Conservation (phyloP, 1,140 invertebrate species). For the Nymphalis io region DNA sequence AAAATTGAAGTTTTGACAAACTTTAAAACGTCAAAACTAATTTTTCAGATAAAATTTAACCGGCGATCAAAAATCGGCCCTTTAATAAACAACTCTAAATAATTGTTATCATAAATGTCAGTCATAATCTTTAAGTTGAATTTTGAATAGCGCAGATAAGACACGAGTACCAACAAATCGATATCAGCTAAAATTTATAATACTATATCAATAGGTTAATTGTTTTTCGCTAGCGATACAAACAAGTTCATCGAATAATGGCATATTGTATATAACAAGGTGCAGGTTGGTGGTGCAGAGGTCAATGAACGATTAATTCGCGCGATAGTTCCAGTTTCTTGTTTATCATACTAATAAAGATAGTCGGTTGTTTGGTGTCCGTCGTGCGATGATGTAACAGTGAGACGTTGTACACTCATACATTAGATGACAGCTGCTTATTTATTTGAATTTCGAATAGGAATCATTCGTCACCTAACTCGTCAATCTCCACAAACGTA, state of each 20-base stretch:
- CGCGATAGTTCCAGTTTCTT: slow-evolving; percentile 57
- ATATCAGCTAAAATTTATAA: too few relatives aligned
- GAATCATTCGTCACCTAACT: background rate
- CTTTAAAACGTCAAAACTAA: too few relatives aligned
- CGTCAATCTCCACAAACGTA: too few relatives aligned
- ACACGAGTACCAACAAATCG: too few relatives aligned
- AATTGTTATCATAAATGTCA: too few relatives aligned
- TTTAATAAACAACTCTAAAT: too few relatives aligned
- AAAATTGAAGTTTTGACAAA: too few relatives aligned
- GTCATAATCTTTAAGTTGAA: too few relatives aligned
- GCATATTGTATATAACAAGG: background rate
- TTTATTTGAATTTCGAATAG: background rate
- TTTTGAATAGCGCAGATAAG: too few relatives aligned
- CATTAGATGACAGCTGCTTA: slow-evolving; percentile 7
- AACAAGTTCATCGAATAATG: background rate
- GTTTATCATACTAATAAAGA: slow-evolving; percentile 73
- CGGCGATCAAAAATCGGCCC: too few relatives aligned
- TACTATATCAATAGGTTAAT: too few relatives aligned
- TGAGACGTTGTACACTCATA: slow-evolving; percentile 10
- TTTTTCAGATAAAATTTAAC: too few relatives aligned
- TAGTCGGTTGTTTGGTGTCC: slow-evolving; percentile 51
- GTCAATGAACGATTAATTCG: slow-evolving; percentile 63
- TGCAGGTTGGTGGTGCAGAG: slow-evolving; percentile 26
- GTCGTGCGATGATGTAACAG: slow-evolving; percentile 34
- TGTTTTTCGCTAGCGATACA: background rate